Conservation (phyloP, 2,113 vertebrate genomes). For the Macheiramphus alcinus region DNA sequence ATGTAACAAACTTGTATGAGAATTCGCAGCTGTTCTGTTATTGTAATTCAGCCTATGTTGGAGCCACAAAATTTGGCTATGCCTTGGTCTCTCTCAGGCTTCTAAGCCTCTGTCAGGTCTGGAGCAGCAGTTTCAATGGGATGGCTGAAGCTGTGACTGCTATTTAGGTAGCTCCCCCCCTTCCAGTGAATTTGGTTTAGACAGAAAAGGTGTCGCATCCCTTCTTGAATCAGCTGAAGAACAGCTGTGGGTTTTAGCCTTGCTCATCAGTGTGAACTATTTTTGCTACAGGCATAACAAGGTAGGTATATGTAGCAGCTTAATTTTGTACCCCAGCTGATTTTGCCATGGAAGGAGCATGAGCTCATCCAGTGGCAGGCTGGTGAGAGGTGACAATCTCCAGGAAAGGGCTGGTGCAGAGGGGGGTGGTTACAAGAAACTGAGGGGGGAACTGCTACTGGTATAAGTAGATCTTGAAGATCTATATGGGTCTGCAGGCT, state of each 20-base stretch:
- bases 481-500: neutral
- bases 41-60: neutral
- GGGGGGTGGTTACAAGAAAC: neutral
- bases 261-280: neutral
- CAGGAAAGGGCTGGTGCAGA: neutral
- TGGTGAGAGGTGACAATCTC: neutral
- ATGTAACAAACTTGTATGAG: neutral
- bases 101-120: neutral
- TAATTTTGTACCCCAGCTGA: neutral
- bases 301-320: neutral
- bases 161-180: neutral
- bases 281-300: neutral
- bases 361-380: neutral
- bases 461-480: neutral
- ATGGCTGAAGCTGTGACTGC: neutral
- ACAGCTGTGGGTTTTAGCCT: neutral
- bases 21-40: slow-evolving; percentile 3
- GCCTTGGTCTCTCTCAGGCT: neutral
- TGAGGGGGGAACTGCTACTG: neutral
- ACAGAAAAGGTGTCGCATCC: neutral
- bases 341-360: neutral
- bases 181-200: neutral
- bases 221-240: neutral
- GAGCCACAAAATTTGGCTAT: neutral
- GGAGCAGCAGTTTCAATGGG: neutral